Evolutionary conservation across 2,113 vertebrate species (phyloP).

Genomic region (Lutjanus erythropterus): DNA sequence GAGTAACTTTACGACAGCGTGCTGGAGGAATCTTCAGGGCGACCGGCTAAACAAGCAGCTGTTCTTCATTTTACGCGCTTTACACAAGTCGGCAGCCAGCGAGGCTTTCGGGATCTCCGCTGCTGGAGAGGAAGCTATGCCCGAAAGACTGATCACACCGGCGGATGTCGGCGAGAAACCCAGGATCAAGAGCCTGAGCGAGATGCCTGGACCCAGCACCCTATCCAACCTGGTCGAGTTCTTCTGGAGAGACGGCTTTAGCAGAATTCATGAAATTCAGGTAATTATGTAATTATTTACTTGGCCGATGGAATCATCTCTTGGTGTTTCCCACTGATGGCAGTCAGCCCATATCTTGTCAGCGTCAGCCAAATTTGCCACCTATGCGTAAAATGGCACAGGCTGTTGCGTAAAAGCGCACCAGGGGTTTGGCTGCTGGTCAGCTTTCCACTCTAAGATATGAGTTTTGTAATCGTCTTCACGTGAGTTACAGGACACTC

Average conservation of each 20-base stretch:
- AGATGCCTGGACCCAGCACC: constrained; percentile 92
- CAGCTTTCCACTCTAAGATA: background rate
- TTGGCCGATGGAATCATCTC: rapidly evolving
- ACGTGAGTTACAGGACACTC: background rate
- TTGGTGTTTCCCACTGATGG: background rate
- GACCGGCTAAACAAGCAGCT: constrained; percentile 56
- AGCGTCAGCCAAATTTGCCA: background rate
- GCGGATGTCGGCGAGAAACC: constrained; percentile 23
- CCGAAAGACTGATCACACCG: constrained; percentile 43
- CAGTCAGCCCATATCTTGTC: background rate
- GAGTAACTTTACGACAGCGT: constrained; percentile 63
- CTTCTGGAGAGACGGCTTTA: constrained; percentile 92
- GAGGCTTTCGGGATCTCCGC: constrained; percentile 69
- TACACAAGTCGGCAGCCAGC: constrained; percentile 81
- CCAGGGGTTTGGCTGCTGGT: constrained; percentile 1
- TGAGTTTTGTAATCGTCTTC: constrained; percentile 5
- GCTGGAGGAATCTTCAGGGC: constrained; percentile 54
- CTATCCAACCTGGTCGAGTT: constrained; percentile 90
- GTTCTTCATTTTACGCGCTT: constrained; percentile 60
- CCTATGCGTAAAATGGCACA: constrained; percentile 55
- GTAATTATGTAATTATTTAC: constrained; percentile 81
- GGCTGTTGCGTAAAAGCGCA: constrained; percentile 64
- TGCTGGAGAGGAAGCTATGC: constrained; percentile 42
- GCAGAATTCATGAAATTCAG: constrained; percentile 95
- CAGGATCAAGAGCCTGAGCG: constrained; percentile 83